These are phyloP conservation scores for Bryconaethiops microstoma DNA, from an alignment of 2,797 vertebrate genomes.

Conservation along the genomic window DNA sequence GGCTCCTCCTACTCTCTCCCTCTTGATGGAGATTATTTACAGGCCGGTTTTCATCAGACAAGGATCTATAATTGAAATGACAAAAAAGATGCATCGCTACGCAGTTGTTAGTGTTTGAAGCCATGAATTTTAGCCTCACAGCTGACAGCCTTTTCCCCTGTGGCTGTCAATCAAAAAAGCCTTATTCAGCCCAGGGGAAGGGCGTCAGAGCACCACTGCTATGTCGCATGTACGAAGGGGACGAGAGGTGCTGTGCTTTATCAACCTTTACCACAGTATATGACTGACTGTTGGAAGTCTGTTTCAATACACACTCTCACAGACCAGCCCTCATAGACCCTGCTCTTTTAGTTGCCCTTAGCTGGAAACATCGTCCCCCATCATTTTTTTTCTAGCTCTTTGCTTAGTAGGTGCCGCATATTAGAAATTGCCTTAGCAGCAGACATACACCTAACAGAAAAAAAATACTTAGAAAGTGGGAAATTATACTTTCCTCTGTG, in stretches of 20 bases:
- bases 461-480: neutral
- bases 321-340: slow-evolving; percentile 1
- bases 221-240: slow-evolving; percentile 23
- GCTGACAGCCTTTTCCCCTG: slow-evolving; percentile 57
- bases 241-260: slow-evolving; percentile 26
- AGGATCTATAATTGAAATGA: slow-evolving; percentile 86
- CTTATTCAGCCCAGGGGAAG: slow-evolving; percentile 45
- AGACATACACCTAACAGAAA: neutral
- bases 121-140: slow-evolving; percentile 69
- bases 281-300: slow-evolving; percentile 4
- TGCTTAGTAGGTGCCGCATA: neutral
- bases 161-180: slow-evolving; percentile 66
- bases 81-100: slow-evolving; percentile 82
- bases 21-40: slow-evolving; percentile 72
- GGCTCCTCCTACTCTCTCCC: slow-evolving; percentile 18
- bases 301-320: neutral
- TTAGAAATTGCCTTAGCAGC: too few species aligned
- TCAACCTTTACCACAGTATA: slow-evolving; percentile 20
- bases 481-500: neutral
- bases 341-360: neutral
- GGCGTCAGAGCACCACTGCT: neutral
- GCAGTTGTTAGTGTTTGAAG: slow-evolving; percentile 72
- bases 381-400: too few species aligned
- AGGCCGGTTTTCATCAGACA: slow-evolving; percentile 72
- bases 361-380: too few species aligned